A percentile compares a stretch with the other conserved stretches of the same genome.
Evolutionary conservation across 1,140 invertebrate genomes (phyloP).

Genomic region (honey bee (Apis mellifera)): Amel_HAv3.1 CM009945.2:2138001-2138500

Average conservation of each 20-base stretch:
- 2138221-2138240: constrained; percentile 35
- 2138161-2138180: constrained; percentile 3
- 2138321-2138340: background rate
- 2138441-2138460: too few species aligned
- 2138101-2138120: constrained; percentile 23
- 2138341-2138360: background rate
- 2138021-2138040: background rate
- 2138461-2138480: too few species aligned
- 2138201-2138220: constrained; percentile 43
- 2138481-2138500: too few species aligned
- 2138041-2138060: background rate
- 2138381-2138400: background rate
- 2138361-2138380: background rate
- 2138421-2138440: too few species aligned
- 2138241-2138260: constrained; percentile 25
- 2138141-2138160: constrained; percentile 36
- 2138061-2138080: background rate
- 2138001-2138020: background rate
- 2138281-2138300: background rate
- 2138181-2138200: constrained; percentile 42
- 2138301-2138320: constrained; percentile 14
- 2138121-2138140: constrained; percentile 1
- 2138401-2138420: background rate
- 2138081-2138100: background rate
- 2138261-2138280: background rate